Evolutionary conservation across 1,140 invertebrate genomes (phyloP).

Genomic region (Medauroidea extradentata): DNA sequence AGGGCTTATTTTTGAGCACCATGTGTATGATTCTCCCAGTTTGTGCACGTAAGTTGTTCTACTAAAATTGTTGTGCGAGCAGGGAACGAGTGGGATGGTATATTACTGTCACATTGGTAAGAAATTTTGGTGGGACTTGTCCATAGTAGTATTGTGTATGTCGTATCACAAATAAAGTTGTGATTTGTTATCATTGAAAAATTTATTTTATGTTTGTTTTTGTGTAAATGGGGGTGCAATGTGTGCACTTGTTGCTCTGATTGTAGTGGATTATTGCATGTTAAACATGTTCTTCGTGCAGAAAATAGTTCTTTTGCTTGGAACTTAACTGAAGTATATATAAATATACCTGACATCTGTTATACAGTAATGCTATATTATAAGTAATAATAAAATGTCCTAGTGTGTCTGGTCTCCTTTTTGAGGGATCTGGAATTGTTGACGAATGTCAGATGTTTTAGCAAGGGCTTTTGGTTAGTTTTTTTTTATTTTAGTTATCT

Average conservation of each 20-base stretch:
- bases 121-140: too few species aligned
- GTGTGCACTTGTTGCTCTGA: conserved; percentile 10
- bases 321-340: conserved; percentile 22
- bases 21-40: too few species aligned
- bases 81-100: neutral
- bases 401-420: conserved; percentile 2
- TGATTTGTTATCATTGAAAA: conserved; percentile 1
- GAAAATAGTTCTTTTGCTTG: conserved; percentile 30
- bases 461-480: neutral
- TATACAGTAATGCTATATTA: conserved; percentile 20
- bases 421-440: neutral
- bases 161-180: conserved; percentile 1
- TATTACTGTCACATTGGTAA: neutral
- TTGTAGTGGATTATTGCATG: conserved; percentile 25
- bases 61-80: too few species aligned
- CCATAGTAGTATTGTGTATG: neutral
- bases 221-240: conserved; percentile 9
- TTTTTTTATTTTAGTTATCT: neutral
- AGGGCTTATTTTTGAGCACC: too few species aligned
- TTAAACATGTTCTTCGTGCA: conserved; percentile 33
- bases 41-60: too few species aligned
- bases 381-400: conserved; percentile 12
- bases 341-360: conserved; percentile 15
- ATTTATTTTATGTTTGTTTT: neutral
- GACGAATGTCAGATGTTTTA: neutral